Base-by-base conservation (phyloP, 2,113 vertebrate species). In the Lamprotornis superbus region DNA sequence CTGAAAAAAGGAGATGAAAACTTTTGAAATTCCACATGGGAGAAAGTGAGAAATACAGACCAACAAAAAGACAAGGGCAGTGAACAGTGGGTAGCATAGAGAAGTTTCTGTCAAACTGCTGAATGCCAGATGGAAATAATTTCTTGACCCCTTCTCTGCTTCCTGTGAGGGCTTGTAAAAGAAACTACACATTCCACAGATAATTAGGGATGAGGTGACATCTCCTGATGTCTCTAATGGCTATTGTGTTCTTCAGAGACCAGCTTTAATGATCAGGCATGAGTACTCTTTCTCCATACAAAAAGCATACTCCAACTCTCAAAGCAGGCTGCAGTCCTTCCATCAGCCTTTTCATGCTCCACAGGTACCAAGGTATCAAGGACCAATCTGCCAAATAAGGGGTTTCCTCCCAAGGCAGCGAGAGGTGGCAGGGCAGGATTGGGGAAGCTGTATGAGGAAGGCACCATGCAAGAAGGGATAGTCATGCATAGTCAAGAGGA, bases 51-150 rank as follows among this genome's bases (percentile, higher is more conserved):
- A 69, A 46, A 77, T 89, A 59, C 52, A 91, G 77, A 83, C 49
- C 30, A 83, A 89, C 24, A 56, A 46, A 69, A 56, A 90, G 75
- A 93, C 35, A 3, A 81, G 21, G 59, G 57, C 57, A 74, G 64
- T 37, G 49, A 78, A 76, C 1, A 0, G n/a, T 44, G 76, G 77
- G 92, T 91, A 91, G 84, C 53, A 2, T 37, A 96, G 92, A 90
- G 84, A 88, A 81, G 74, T 65, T 86, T 50, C 61, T 77, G 68
- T 37, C 84, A 86, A 81, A 67, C 77, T 30, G 71, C 79, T 77
- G 86, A 97, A 96, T 94, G 94, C 96, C 90, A 92, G 73, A 75
- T 56, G 89, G 88, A 90, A 87, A 89, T 86, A 92, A 75, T 94
- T 89, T 79, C 69, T 94, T 90, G 71, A 90, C 80, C 90, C 92